Evolutionary conservation across 2,888 invertebrate species (phyloP), one percentile per base, ranked within the genome.

Genomic region (Ischnus inquisitorius): DNA sequence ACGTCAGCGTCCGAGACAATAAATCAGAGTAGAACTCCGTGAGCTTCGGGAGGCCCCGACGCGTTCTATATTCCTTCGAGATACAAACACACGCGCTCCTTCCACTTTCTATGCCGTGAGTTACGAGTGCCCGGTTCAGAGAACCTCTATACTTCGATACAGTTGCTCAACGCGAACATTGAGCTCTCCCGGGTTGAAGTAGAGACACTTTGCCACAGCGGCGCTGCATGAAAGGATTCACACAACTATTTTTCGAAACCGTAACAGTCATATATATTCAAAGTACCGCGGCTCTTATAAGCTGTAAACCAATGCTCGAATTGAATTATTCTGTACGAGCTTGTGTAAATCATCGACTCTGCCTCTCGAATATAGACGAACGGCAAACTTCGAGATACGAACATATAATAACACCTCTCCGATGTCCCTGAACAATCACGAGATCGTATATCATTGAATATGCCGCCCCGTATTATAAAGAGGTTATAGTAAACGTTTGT

Each of bases 21-120:
- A 84, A 84, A 81, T 84, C 75, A 62, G 64, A 68, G 60, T 75
- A 39, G 39, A 25, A 39, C 16, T 43, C 78, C 67, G 43, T 46
- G 43, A 76, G 51, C 46, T 41, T 51, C 67, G 71, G 68, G n/a
- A n/a, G 48, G 46, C 68, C 22, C 34, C 34, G 34, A 8, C 46
- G 41, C 57, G 41, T 79, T 84, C 64, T 69, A 79, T 74, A 77
- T 78, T 74, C 51, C 57, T 79, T 34, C 10, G 43, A 77, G 74
- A 75, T 41, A 82, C 79, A 72, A 34, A 34, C 6, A 46, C 43
- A 51, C 54, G 65, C 22, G 71, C 28, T 46, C 46, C 71, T 80
- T 82, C 77, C 16, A 84, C 82, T 84, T 79, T 85, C 85, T 82
- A 79, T 74, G 51, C 48, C 25, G 57, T 57, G 54, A 83, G 79